phyloP scores from a whole-genome alignment of 2,888 invertebrate genomes.

The Mantis religiosa region DNA sequence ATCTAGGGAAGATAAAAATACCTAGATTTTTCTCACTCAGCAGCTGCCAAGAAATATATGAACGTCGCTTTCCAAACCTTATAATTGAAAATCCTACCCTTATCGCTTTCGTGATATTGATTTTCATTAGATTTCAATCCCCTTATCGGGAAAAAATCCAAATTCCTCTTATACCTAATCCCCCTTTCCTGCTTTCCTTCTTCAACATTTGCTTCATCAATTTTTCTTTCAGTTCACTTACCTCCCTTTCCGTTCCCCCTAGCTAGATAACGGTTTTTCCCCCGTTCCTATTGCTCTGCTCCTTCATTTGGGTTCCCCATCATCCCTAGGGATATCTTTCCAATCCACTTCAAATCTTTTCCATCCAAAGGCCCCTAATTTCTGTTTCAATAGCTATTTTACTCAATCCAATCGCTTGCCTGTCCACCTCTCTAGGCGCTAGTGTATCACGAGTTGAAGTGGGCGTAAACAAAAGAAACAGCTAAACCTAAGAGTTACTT shows the following conservation, averaged over 20 bases:
- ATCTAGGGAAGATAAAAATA: too few species aligned
- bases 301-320: not conserved
- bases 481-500: too few species aligned
- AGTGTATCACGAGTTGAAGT: not conserved
- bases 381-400: not conserved
- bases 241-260: not conserved
- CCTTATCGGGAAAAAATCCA: too few species aligned
- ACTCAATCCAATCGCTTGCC: not conserved
- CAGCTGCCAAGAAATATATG: too few species aligned
- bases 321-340: not conserved
- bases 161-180: not conserved
- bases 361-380: not conserved
- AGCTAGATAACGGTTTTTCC: not conserved
- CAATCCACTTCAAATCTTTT: not conserved
- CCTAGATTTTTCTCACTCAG: too few species aligned
- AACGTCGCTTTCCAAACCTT: too few species aligned
- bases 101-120: too few species aligned
- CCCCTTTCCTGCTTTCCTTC: not conserved
- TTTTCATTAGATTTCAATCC: too few species aligned
- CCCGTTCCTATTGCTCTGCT: not conserved
- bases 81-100: too few species aligned
- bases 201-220: not conserved
- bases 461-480: not conserved
- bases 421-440: not conserved
- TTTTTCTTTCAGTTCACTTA: not conserved